Conservation (phyloP, 1,140 invertebrate species). For the Drosophila sproati region DNA sequence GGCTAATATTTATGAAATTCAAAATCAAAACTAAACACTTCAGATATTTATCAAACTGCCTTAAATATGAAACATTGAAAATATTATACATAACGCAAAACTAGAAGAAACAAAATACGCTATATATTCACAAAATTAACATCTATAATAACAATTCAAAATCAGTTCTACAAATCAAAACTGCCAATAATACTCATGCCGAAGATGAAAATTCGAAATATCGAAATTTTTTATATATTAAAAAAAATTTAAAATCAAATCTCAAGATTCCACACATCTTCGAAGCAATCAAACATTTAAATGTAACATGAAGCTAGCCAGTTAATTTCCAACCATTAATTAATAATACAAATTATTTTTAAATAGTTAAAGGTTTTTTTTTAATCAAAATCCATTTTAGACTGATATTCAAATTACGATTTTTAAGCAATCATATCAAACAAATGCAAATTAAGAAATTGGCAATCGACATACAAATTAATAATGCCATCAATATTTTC, state of each 20-base stretch:
- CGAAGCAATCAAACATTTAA: not conserved
- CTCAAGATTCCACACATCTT: not conserved
- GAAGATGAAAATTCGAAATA: too few relatives aligned
- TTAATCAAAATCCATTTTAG: not conserved
- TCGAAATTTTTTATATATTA: not conserved
- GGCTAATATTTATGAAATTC: constrained; percentile 17
- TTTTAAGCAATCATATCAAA: not conserved
- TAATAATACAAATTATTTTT: too few relatives aligned
- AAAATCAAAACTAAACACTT: constrained; percentile 13
- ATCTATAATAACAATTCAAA: too few relatives aligned
- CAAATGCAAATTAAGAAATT: not conserved
- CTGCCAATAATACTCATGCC: too few relatives aligned
- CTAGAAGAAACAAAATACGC: not conserved
- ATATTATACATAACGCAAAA: too few relatives aligned
- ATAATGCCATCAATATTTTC: not conserved
- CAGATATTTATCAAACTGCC: not conserved
- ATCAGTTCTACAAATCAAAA: too few relatives aligned
- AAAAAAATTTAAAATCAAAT: not conserved
- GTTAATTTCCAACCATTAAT: too few relatives aligned
- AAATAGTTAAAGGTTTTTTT: not conserved
- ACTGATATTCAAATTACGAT: not conserved
- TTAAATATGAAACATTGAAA: not conserved
- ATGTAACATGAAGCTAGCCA: too few relatives aligned
- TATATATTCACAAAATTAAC: not conserved
- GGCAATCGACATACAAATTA: not conserved